Percentiles rank a stretch among this genome's conserved stretches.
Conservation (phyloP, 2,797 vertebrate genomes). For the Paguma larvata region DNA sequence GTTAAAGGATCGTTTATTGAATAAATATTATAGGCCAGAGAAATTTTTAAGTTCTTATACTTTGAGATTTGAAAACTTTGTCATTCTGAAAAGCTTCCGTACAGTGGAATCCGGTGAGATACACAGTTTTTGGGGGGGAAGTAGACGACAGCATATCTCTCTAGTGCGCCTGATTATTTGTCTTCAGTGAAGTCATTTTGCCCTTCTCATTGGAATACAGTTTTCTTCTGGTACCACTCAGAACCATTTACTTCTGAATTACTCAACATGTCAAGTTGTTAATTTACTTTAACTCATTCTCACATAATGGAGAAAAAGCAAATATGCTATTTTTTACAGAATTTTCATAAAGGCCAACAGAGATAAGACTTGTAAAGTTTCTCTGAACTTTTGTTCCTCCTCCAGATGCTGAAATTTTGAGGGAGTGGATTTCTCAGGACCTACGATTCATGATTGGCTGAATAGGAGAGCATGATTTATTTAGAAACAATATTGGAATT, state of each 20-base stretch:
- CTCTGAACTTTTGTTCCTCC: neutral
- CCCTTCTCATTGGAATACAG: neutral
- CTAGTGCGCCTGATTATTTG: neutral
- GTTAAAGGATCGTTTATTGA: neutral
- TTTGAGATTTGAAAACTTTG: neutral
- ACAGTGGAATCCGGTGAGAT: neutral
- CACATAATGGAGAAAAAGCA: neutral
- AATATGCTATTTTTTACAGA: neutral
- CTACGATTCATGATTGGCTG: neutral
- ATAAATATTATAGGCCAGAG: neutral
- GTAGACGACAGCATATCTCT: neutral
- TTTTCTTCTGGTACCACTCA: neutral
- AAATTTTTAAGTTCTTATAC: neutral
- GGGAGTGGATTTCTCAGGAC: neutral
- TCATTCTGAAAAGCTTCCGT: neutral
- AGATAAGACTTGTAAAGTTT: neutral
- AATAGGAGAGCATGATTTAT: neutral
- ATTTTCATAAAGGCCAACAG: neutral
- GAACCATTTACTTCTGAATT: neutral
- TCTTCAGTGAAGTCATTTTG: neutral
- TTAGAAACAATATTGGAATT: neutral
- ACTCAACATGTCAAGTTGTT: neutral
- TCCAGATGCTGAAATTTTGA: neutral
- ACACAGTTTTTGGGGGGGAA: neutral
- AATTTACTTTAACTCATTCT: neutral